Conservation (phyloP, 1,140 invertebrate species). For the Caerostris extrusa region DNA sequence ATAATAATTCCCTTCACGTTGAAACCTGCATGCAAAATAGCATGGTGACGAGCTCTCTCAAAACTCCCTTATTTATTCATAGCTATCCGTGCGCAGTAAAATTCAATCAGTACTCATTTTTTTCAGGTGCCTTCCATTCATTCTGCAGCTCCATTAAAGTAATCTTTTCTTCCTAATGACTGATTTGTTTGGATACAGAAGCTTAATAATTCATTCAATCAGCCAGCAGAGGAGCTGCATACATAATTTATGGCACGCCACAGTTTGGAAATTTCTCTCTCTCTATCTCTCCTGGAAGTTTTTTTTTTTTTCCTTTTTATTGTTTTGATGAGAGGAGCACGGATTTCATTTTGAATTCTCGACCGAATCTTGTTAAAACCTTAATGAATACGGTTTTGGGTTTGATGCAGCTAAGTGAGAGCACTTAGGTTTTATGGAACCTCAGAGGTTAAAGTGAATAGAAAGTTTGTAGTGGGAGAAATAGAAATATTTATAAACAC, state of each 20-base stretch:
- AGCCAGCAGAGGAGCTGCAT: neutral
- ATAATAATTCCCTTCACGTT: neutral
- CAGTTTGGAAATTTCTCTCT: neutral
- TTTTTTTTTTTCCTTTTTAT: neutral
- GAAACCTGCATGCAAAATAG: neutral
- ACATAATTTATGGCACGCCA: constrained; percentile 30
- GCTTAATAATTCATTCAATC: constrained; percentile 59
- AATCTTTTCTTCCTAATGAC: constrained; percentile 41
- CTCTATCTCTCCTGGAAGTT: neutral
- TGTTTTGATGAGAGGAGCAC: too few species aligned
- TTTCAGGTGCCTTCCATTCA: neutral
- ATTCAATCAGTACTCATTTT: neutral
- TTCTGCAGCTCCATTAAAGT: neutral
- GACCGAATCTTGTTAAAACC: neutral
- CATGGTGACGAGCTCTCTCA: neutral
- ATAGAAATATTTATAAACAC: neutral
- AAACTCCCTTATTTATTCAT: constrained; percentile 1
- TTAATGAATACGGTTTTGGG: constrained; percentile 33
- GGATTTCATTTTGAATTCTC: neutral
- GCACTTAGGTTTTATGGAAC: neutral
- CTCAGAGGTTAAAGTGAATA: neutral
- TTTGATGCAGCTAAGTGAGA: neutral
- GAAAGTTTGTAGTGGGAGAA: neutral
- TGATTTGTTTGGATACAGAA: constrained; percentile 43
- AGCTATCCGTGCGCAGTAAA: neutral